Conservation (phyloP, 2,888 invertebrate species). For the Hydropsyche betteni region DNA sequence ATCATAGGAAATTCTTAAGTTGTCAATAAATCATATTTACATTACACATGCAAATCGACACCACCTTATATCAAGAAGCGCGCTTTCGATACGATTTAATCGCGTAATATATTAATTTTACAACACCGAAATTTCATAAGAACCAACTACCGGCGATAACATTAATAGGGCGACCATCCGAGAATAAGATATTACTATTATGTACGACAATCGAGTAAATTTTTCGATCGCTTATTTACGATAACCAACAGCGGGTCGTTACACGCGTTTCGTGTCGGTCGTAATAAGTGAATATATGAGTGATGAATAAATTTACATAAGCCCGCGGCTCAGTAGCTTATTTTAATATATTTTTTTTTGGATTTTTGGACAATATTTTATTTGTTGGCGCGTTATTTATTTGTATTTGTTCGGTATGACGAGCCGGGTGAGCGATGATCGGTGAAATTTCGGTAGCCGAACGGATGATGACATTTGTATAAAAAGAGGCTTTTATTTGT, state of each 20-base stretch:
- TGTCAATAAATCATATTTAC: no score
- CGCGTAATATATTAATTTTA: no score
- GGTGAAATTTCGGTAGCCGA: conserved; percentile 27
- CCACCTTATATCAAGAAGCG: background rate
- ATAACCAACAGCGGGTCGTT: conserved; percentile 31
- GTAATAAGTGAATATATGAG: conserved; percentile 45
- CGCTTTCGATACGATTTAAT: no score
- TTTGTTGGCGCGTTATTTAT: conserved; percentile 13
- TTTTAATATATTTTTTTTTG: background rate
- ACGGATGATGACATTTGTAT: background rate
- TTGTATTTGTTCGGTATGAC: background rate
- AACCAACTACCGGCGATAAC: no score
- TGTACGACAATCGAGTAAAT: conserved; percentile 17
- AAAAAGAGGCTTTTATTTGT: no score
- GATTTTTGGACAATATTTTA: background rate
- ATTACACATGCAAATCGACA: background rate
- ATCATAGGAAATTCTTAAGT: no score
- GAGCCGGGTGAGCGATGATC: conserved; percentile 10
- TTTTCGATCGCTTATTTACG: conserved; percentile 44
- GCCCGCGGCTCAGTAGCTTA: background rate
- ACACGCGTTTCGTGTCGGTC: conserved; percentile 27
- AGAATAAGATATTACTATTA: conserved; percentile 21
- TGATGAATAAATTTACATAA: conserved; percentile 50
- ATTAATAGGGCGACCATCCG: background rate
- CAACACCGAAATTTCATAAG: no score